These are phyloP conservation scores for Entomobrya proxima DNA, from an alignment of 2,888 invertebrate genomes.

Conservation along the genomic window DNA sequence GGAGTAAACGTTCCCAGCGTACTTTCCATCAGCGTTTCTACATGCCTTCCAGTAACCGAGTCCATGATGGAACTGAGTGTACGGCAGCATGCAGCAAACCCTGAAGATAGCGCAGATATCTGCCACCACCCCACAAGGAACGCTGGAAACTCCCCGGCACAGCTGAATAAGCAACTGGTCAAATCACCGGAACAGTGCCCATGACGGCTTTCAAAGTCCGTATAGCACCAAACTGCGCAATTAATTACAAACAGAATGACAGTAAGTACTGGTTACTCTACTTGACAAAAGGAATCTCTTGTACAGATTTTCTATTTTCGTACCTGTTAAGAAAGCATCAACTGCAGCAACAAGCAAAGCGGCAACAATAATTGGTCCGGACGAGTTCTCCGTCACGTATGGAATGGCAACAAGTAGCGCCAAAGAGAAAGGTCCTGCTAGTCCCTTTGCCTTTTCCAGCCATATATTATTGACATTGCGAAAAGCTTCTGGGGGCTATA, in stretches of 20 bases:
- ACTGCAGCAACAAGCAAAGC: slow-evolving; percentile 73
- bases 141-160: slow-evolving; percentile 75
- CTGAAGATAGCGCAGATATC: slow-evolving; percentile 69
- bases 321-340: slow-evolving; percentile 73
- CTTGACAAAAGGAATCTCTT: background rate
- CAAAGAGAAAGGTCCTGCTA: slow-evolving; percentile 74
- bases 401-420: slow-evolving; percentile 73
- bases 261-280: background rate
- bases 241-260: background rate
- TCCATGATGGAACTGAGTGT: slow-evolving; percentile 74
- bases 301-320: background rate
- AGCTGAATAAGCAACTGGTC: slow-evolving; percentile 72
- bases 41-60: slow-evolving; percentile 74
- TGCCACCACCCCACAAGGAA: slow-evolving; percentile 74
- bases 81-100: slow-evolving; percentile 73
- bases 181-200: slow-evolving; percentile 74
- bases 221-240: slow-evolving; percentile 75
- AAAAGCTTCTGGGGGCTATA: slow-evolving; percentile 36
- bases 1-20: slow-evolving; percentile 74
- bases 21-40: slow-evolving; percentile 73
- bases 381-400: slow-evolving; percentile 74
- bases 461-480: slow-evolving; percentile 65
- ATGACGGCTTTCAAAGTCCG: slow-evolving; percentile 74
- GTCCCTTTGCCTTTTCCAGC: slow-evolving; percentile 72
- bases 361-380: slow-evolving; percentile 74